These are phyloP conservation scores for Musca domestica DNA, from an alignment of 1,140 invertebrate species.

Conservation along the genomic window DNA sequence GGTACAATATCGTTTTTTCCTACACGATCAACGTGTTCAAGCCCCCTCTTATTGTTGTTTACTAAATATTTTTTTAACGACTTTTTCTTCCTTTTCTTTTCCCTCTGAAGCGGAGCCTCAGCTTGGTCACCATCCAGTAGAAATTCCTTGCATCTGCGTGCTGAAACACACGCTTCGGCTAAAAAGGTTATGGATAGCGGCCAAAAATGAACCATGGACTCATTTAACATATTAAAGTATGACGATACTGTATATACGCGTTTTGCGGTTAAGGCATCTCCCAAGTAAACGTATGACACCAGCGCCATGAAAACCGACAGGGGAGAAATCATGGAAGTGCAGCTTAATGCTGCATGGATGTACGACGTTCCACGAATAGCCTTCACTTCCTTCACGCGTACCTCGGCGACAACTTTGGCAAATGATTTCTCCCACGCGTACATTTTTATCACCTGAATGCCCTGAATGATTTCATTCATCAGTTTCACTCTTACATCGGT, in stretches of 20 bases:
- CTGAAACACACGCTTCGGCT: conserved; percentile 65
- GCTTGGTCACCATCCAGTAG: conserved; percentile 43
- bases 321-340: conserved; percentile 68
- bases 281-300: conserved; percentile 70
- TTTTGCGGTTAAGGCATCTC: conserved; percentile 67
- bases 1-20: background rate
- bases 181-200: conserved; percentile 63
- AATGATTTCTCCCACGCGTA: conserved; percentile 87
- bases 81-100: conserved; percentile 33
- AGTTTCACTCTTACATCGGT: conserved; percentile 81
- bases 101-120: conserved; percentile 34
- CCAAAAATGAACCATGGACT: conserved; percentile 72
- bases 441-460: conserved; percentile 87
- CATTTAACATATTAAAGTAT: conserved; percentile 70
- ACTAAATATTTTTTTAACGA: conserved; percentile 29
- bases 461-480: conserved; percentile 81
- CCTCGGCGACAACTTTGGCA: conserved; percentile 63
- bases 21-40: background rate
- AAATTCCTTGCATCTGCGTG: conserved; percentile 68
- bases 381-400: conserved; percentile 63
- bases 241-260: conserved; percentile 74
- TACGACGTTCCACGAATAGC: conserved; percentile 58
- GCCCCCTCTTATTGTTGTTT: conserved; percentile 34
- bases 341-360: conserved; percentile 44
- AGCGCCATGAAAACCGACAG: conserved; percentile 76